Percentiles rank a stretch among this genome's conserved stretches.
Evolutionary conservation across 1,140 invertebrate genomes (phyloP).

Genomic region (Orius insidiosus): DNA sequence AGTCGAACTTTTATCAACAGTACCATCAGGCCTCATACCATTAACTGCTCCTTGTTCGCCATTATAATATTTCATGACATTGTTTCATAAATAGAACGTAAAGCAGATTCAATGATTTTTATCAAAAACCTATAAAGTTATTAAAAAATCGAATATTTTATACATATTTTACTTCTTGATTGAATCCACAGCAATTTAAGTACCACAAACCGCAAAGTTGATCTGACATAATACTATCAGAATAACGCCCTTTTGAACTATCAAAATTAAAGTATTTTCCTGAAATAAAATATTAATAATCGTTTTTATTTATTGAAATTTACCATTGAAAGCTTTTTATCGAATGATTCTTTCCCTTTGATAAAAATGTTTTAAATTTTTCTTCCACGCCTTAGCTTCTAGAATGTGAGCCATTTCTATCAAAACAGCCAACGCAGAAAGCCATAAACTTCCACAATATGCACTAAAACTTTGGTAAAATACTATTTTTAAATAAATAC

Average conservation of each 20-base stretch:
- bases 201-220: slow-evolving; percentile 87
- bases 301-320: too few relatives aligned
- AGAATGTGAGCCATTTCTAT: slow-evolving; percentile 52
- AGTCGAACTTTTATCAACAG: slow-evolving; percentile 50
- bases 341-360: slow-evolving; percentile 51
- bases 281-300: slow-evolving; percentile 22
- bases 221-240: slow-evolving; percentile 74
- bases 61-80: slow-evolving; percentile 60
- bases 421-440: slow-evolving; percentile 55
- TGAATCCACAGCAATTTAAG: slow-evolving; percentile 42
- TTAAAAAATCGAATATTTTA: slow-evolving; percentile 7
- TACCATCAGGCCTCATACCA: slow-evolving; percentile 58
- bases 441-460: slow-evolving; percentile 83
- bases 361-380: slow-evolving; percentile 49
- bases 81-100: slow-evolving; percentile 66
- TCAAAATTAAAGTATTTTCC: slow-evolving; percentile 72
- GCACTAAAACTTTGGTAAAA: too few relatives aligned
- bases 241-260: slow-evolving; percentile 35
- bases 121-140: slow-evolving; percentile 36
- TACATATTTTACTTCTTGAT: slow-evolving; percentile 33
- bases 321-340: slow-evolving; percentile 78
- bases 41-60: slow-evolving; percentile 79
- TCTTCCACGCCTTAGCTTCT: slow-evolving; percentile 39
- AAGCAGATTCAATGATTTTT: slow-evolving; percentile 42
- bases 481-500: too few relatives aligned